Percentiles rank a stretch among this genome's conserved stretches.
Conservation (phyloP, 2,113 vertebrate genomes). For the Lucifuga dentata region DNA sequence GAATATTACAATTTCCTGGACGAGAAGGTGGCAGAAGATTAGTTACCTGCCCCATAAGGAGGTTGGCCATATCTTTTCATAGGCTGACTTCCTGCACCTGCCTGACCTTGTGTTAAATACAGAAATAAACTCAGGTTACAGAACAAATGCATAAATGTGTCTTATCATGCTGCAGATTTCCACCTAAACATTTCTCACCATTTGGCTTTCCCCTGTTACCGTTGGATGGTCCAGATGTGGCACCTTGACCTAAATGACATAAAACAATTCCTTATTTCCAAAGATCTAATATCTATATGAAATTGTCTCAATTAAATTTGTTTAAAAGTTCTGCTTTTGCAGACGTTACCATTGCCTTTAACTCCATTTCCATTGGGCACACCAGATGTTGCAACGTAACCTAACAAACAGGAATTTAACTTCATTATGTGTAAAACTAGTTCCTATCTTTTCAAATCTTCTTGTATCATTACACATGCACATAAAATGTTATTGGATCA, state of each 20-base stretch:
- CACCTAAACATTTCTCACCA: slow-evolving; percentile 28
- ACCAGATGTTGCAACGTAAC: slow-evolving; percentile 43
- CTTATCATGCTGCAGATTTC: background rate
- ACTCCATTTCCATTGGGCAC: slow-evolving; percentile 26
- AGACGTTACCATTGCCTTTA: slow-evolving; percentile 30
- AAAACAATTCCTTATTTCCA: background rate
- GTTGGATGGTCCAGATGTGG: slow-evolving; percentile 10
- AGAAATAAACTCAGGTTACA: background rate
- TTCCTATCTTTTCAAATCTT: no score
- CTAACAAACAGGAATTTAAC: slow-evolving; percentile 37
- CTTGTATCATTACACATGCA: no score
- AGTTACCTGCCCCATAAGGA: slow-evolving; percentile 61
- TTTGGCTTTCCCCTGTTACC: slow-evolving; percentile 35
- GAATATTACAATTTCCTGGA: background rate
- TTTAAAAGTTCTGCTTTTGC: background rate
- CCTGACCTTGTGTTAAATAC: slow-evolving; percentile 54
- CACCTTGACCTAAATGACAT: slow-evolving; percentile 61
- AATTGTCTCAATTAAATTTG: background rate
- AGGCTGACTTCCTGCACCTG: slow-evolving; percentile 50
- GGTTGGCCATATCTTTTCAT: slow-evolving; percentile 69
- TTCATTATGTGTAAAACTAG: no score
- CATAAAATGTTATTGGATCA: no score
- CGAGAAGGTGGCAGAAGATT: background rate
- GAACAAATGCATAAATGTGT: background rate
- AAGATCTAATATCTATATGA: background rate